Evolutionary conservation across 2,888 invertebrate genomes (phyloP).

Genomic region (Pachliopta kotzebuea): DNA sequence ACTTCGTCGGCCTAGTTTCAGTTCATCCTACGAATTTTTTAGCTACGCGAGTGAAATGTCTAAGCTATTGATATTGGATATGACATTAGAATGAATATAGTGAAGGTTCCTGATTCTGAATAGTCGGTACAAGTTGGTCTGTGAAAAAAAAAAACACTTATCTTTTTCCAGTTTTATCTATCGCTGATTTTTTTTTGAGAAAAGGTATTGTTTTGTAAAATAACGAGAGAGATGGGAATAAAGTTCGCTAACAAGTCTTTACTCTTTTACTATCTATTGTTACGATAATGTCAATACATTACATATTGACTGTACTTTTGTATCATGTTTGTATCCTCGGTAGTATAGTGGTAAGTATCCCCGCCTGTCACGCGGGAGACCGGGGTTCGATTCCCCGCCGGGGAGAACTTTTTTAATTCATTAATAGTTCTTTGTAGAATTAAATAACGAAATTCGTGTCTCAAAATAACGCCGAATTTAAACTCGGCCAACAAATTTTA

Average conservation of each 20-base stretch:
- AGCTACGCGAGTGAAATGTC: no score
- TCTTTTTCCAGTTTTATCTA: no score
- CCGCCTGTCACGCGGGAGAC: conserved; percentile 82
- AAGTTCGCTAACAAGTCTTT: background rate
- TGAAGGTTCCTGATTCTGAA: no score
- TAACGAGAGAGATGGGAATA: no score
- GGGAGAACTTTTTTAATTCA: conserved; percentile 35
- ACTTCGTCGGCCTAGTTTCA: no score
- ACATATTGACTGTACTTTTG: background rate
- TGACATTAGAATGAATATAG: no score
- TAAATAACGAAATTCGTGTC: background rate
- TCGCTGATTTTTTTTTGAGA: no score
- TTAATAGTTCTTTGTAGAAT: background rate
- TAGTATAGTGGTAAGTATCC: conserved; percentile 81
- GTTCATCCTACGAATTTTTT: no score
- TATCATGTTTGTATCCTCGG: conserved; percentile 60
- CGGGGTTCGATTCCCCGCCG: conserved; percentile 81
- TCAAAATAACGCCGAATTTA: background rate
- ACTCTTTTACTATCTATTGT: background rate
- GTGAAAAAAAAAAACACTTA: no score
- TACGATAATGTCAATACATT: background rate
- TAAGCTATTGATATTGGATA: no score
- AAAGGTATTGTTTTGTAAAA: no score
- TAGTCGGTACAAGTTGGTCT: no score
- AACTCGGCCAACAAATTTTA: background rate